Evolutionary conservation across 2,113 vertebrate genomes (phyloP).

Genomic region (Dipodomys spectabilis): DNA sequence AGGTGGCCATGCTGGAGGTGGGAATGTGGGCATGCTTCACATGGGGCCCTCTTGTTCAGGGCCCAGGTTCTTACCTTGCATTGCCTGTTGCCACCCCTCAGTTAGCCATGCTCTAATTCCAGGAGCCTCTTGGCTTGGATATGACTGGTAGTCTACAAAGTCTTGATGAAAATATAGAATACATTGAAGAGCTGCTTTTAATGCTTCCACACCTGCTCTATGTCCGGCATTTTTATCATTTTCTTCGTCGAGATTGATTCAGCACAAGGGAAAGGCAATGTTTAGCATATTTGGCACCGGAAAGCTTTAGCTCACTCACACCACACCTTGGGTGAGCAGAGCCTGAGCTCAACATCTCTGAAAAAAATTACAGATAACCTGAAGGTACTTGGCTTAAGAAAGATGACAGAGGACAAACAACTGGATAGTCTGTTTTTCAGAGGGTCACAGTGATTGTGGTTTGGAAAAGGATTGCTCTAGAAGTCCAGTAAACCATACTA

Average conservation of each 20-base stretch:
- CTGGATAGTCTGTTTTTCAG: not conserved
- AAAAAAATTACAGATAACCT: not conserved
- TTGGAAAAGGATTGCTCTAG: conserved; percentile 4
- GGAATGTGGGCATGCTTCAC: conserved; percentile 2
- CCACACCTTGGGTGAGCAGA: not conserved
- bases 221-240: conserved; percentile 12
- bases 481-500: conserved; percentile 30
- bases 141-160: not conserved
- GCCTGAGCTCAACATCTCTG: not conserved
- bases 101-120: not conserved
- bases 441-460: not conserved
- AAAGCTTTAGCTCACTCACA: not conserved
- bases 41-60: not conserved
- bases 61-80: not conserved
- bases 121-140: not conserved
- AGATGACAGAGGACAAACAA: not conserved
- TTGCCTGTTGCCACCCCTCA: no score
- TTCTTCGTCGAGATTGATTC: not conserved
- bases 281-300: not conserved
- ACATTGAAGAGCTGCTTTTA: conserved; percentile 2
- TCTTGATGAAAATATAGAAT: conserved; percentile 15
- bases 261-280: not conserved
- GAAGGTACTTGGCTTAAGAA: not conserved
- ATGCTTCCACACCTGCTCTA: conserved; percentile 36
- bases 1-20: conserved; percentile 2